phyloP scores from a whole-genome alignment of 1,140 invertebrate species.

The Gerris buenoi region DNA sequence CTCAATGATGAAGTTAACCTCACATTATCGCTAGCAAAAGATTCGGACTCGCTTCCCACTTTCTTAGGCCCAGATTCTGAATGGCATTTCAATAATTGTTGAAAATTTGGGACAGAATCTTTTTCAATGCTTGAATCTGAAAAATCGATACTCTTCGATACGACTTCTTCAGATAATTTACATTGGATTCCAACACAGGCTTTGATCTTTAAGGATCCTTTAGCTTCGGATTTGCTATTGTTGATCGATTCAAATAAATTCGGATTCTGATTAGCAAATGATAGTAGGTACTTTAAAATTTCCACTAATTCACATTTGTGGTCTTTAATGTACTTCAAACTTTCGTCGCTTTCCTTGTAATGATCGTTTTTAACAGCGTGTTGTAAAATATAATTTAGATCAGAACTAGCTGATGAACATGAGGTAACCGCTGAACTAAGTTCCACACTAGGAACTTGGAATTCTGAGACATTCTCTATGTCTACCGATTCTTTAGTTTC shows the following conservation, averaged over 20 bases:
- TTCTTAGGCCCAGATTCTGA: neutral
- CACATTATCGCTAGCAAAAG: neutral
- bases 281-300: neutral
- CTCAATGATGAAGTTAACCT: neutral
- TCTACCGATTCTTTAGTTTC: too few relatives aligned
- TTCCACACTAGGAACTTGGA: too few relatives aligned
- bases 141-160: too few relatives aligned
- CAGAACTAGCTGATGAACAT: too few relatives aligned
- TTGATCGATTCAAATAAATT: neutral
- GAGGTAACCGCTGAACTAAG: too few relatives aligned
- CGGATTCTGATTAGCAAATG: neutral
- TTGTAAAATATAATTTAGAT: too few relatives aligned
- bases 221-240: neutral
- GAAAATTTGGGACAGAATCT: neutral
- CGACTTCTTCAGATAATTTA: neutral
- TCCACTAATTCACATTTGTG: neutral
- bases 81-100: neutral
- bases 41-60: neutral
- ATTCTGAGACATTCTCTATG: too few relatives aligned
- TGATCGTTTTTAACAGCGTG: too few relatives aligned
- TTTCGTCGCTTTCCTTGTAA: too few relatives aligned
- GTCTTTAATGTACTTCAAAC: neutral
- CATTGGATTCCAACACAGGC: neutral
- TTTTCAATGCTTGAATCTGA: too few relatives aligned
- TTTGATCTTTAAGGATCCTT: neutral